Base-by-base conservation (phyloP, 2,888 invertebrate genomes). In the Proisotoma minuta region DNA sequence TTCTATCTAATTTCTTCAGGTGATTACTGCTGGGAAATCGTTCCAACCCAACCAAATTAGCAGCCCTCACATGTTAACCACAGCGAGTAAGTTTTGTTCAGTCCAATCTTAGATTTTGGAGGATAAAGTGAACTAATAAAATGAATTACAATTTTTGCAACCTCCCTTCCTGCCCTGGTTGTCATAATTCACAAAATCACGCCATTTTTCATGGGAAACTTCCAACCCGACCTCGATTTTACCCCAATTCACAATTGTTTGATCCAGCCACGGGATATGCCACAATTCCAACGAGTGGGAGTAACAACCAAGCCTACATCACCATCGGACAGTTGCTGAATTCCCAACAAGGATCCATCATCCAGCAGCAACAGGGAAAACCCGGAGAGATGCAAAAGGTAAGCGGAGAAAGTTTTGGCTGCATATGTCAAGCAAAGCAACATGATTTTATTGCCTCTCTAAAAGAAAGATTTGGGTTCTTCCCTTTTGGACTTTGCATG, bases 1-100 rank as follows among this genome's bases (percentile, higher is more conserved):
- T n/a, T n/a, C n/a, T 43, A 18, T 43, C 5, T 15, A 5, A 43
- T 15, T 8, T 24, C 20, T 10, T 4, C 70, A 72, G 69, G 70
- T 72, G 61, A 90, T 91, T 68, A 85, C 91, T 5, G 85, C 88
- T 22, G 85, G 88, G 26, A 92, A 92, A 76, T 87, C 90, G 2
- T 91, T 91, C 77, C 90, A 89, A 77, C 78, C 79, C 1, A 85
- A 89, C 50, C 87, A 86, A 73, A 87, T 87, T 71, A 78, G 87
- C 54, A 83, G 84, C 2, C 89, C 88, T 0, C 91, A 91, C 75
- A 91, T 92, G 89, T 79, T 92, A 43, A 81, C 84, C 5, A 86
- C 89, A 0, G 81, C 87, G 2, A 65, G 71, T 71, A 63, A 69
- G 68, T 68, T 2, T 27, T 12, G 15, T 43, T 43, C 18, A 43